A percentile compares a stretch with the other conserved stretches of the same genome.
phyloP scores from a whole-genome alignment of 1,140 invertebrate genomes.

The Mercenaria mercenaria region DNA sequence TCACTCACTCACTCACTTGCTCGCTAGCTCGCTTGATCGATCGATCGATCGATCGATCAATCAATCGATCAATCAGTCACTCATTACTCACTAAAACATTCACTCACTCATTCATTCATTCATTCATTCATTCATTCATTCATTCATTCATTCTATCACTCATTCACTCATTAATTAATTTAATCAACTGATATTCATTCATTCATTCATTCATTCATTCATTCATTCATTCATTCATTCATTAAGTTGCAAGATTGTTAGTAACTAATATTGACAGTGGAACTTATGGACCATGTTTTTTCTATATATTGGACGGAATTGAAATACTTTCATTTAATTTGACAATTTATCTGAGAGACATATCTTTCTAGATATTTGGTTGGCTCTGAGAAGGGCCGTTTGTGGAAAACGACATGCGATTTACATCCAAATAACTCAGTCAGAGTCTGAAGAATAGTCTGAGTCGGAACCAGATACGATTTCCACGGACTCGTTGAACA shows the following conservation, averaged over 20 bases:
- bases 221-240: not conserved
- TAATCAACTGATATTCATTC: not conserved
- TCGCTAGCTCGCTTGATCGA: slow-evolving; percentile 40
- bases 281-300: not conserved
- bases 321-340: not conserved
- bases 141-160: not conserved
- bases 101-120: too few relatives aligned
- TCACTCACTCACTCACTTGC: slow-evolving; percentile 3
- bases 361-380: slow-evolving; percentile 1
- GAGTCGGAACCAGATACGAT: slow-evolving; percentile 28
- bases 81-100: not conserved
- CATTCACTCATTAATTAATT: not conserved
- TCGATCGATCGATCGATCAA: slow-evolving; percentile 24
- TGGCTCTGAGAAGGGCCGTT: slow-evolving; percentile 47
- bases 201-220: not conserved
- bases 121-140: slow-evolving; percentile 42
- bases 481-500: slow-evolving; percentile 52
- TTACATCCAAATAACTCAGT: not conserved
- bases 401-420: not conserved
- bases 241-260: not conserved
- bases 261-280: not conserved
- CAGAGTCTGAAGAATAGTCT: not conserved
- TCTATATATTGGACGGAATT: not conserved
- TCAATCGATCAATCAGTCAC: not conserved
- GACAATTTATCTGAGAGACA: not conserved